Conservation (phyloP, 2,113 vertebrate species). For the Zingel zingel region DNA sequence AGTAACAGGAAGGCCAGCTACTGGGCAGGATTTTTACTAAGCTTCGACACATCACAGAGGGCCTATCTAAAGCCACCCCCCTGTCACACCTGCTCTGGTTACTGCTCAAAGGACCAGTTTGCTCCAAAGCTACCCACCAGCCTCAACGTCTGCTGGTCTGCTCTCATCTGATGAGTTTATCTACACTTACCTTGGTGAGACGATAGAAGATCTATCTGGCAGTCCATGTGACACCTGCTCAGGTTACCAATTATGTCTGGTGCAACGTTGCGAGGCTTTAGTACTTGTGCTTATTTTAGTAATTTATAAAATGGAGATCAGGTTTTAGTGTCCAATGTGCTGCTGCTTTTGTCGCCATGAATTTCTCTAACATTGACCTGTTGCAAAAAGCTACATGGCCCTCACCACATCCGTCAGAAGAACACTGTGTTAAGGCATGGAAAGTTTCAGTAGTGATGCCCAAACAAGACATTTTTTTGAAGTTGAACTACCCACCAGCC, state of each 20-base stretch:
- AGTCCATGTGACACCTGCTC: constrained; percentile 21
- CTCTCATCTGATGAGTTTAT: constrained; percentile 44
- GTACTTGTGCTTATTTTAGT: not conserved
- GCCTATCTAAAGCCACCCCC: constrained; percentile 16
- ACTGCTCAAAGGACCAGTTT: constrained; percentile 45
- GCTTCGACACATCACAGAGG: constrained; percentile 11
- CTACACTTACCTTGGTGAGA: not conserved
- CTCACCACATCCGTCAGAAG: not conserved
- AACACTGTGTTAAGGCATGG: no score
- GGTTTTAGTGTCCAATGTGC: constrained; percentile 16
- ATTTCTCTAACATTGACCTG: not conserved
- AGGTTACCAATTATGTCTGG: constrained; percentile 11
- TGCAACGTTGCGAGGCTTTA: not conserved
- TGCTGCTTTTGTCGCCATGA: constrained; percentile 15
- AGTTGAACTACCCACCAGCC: not conserved
- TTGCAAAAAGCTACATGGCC: not conserved
- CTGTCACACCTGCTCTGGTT: constrained; percentile 65
- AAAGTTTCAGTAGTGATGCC: not conserved
- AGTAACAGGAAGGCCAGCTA: constrained; percentile 39
- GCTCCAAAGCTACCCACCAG: constrained; percentile 52
- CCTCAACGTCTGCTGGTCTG: constrained; percentile 39
- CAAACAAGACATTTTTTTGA: not conserved
- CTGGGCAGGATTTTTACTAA: constrained; percentile 37
- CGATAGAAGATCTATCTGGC: constrained; percentile 39
- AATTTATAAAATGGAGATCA: constrained; percentile 15